Conservation (phyloP, 2,888 invertebrate genomes). For the Xanthia icteritia region DNA sequence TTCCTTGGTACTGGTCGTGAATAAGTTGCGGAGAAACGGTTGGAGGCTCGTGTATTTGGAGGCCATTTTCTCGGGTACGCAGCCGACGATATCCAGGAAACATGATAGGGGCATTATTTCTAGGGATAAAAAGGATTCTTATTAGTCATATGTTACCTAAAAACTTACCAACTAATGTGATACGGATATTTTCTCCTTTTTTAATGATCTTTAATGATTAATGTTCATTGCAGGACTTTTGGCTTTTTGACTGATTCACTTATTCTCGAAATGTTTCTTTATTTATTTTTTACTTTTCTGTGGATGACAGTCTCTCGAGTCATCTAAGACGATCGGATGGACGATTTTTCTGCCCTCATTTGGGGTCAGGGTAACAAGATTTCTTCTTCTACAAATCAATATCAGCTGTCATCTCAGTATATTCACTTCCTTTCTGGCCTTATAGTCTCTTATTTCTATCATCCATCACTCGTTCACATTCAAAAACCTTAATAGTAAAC, state of each 20-base stretch:
- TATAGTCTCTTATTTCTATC: not conserved
- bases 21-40: slow-evolving; percentile 91
- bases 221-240: not conserved
- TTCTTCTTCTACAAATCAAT: not conserved
- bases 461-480: not conserved
- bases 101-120: slow-evolving; percentile 93
- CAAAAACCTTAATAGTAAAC: not conserved
- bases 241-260: not conserved
- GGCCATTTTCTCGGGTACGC: slow-evolving; percentile 93
- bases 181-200: not conserved
- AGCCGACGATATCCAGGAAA: slow-evolving; percentile 95
- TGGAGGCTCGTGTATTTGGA: slow-evolving; percentile 91
- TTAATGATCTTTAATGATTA: not conserved
- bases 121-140: slow-evolving; percentile 70
- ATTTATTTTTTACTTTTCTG: not conserved
- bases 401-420: not conserved
- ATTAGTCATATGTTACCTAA: not conserved
- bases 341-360: not conserved
- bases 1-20: slow-evolving; percentile 93
- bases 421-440: not conserved
- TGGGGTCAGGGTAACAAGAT: no score
- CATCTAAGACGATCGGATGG: not conserved
- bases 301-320: not conserved
- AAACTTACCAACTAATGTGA: not conserved
- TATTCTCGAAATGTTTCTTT: not conserved